These are phyloP conservation scores for Apamea epomidion DNA, from an alignment of 2,888 invertebrate species.

Conservation along the genomic window DNA sequence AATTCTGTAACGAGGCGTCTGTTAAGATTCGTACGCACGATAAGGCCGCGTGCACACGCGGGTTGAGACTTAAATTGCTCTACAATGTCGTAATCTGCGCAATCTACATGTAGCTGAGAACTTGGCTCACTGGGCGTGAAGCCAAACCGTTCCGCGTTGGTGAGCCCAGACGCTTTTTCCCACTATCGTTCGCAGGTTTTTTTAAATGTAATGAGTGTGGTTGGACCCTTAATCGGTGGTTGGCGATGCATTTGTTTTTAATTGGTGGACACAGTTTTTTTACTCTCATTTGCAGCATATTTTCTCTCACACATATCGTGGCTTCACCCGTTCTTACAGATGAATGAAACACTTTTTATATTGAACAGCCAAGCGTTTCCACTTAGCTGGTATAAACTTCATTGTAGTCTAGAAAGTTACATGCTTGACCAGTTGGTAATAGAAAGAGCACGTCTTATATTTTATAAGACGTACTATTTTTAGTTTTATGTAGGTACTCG, in stretches of 20 bases:
- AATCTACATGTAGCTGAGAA: slow-evolving; percentile 82
- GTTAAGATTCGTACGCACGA: slow-evolving; percentile 72
- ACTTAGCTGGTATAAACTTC: slow-evolving; percentile 20
- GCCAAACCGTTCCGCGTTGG: slow-evolving; percentile 85
- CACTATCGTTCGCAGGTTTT: slow-evolving; percentile 79
- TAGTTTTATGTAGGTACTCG: background rate
- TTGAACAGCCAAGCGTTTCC: slow-evolving; percentile 18
- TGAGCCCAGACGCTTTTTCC: slow-evolving; percentile 83
- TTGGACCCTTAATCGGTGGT: slow-evolving; percentile 75
- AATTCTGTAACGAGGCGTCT: slow-evolving; percentile 70
- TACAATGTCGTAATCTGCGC: slow-evolving; percentile 82
- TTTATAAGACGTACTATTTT: slow-evolving; percentile 15
- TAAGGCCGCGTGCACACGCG: slow-evolving; percentile 72
- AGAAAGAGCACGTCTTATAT: slow-evolving; percentile 10
- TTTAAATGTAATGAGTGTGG: slow-evolving; percentile 79
- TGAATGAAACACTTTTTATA: slow-evolving; percentile 33
- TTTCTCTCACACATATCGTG: slow-evolving; percentile 40
- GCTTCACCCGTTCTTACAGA: slow-evolving; percentile 20
- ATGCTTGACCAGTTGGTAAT: slow-evolving; percentile 30
- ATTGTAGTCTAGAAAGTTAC: slow-evolving; percentile 44
- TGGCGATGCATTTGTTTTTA: slow-evolving; percentile 72
- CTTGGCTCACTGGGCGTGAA: slow-evolving; percentile 84
- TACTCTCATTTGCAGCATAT: slow-evolving; percentile 51
- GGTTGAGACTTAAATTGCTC: slow-evolving; percentile 79
- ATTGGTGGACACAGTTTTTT: slow-evolving; percentile 73